phyloP scores from a whole-genome alignment of 53 echinoderm and acorn worm species.

The Apostichopus leukothele region DNA sequence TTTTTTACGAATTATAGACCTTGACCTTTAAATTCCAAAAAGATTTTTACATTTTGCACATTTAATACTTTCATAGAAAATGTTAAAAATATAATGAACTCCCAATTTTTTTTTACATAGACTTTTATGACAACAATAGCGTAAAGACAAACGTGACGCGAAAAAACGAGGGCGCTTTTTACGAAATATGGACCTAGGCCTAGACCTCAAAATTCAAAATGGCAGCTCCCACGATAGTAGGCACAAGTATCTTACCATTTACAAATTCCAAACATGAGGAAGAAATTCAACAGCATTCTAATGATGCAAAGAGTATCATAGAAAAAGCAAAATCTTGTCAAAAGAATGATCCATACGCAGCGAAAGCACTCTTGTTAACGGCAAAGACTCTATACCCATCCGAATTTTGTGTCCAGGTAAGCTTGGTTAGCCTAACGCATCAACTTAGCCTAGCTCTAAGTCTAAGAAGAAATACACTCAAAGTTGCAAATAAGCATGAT shows the following conservation, averaged over 20 bases:
- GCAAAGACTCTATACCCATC: constrained; percentile 42
- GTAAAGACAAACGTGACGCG: too few species aligned
- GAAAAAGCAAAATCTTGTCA: constrained; percentile 45
- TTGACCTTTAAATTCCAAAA: too few species aligned
- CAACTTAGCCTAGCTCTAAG: neutral
- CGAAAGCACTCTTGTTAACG: constrained; percentile 31
- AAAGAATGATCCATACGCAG: constrained; percentile 27
- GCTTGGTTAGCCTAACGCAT: too few species aligned
- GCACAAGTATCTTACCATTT: neutral
- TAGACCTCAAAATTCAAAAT: neutral
- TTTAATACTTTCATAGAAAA: too few species aligned
- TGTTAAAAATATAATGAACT: too few species aligned
- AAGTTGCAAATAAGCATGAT: too few species aligned
- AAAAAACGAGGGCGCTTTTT: too few species aligned
- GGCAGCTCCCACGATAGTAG: constrained; percentile 29
- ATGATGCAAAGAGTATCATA: constrained; percentile 33
- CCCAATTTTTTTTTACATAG: too few species aligned
- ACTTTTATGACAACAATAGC: too few species aligned
- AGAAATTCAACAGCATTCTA: neutral
- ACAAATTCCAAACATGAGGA: neutral
- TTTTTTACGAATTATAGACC: too few species aligned
- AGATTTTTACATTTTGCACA: too few species aligned
- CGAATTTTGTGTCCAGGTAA: constrained; percentile 45
- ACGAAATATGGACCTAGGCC: too few species aligned
- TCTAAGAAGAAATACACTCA: neutral